Percentiles rank a stretch among this genome's conserved stretches.
phyloP scores from a whole-genome alignment of 1,140 invertebrate species.

The Prorops nasuta region DNA sequence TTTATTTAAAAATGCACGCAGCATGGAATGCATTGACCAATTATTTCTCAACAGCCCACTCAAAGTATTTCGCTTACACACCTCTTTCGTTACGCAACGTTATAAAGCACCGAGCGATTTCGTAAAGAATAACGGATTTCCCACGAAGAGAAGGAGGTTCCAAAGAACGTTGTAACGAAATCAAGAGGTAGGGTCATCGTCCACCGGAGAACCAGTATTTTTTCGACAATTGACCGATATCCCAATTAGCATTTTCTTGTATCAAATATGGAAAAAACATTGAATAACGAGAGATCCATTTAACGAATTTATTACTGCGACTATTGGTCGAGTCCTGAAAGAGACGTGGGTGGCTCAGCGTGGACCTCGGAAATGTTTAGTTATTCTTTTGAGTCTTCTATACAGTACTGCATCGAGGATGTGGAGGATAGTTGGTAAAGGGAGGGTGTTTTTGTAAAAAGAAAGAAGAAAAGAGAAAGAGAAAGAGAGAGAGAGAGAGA shows the following conservation, averaged over 20 bases:
- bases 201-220: too few relatives aligned
- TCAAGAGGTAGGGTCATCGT: too few relatives aligned
- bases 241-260: too few relatives aligned
- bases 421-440: background rate
- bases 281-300: background rate
- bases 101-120: too few relatives aligned
- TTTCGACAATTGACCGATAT: too few relatives aligned
- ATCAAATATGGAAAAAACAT: too few relatives aligned
- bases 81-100: too few relatives aligned
- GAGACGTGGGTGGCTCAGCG: background rate
- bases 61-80: background rate
- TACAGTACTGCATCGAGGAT: too few relatives aligned
- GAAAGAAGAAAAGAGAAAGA: background rate
- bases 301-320: slow-evolving; percentile 31
- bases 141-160: too few relatives aligned
- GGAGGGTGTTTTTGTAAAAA: background rate
- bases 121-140: too few relatives aligned
- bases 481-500: background rate
- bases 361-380: background rate
- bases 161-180: too few relatives aligned
- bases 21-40: background rate
- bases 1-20: background rate
- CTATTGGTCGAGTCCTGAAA: background rate
- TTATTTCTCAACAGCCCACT: background rate
- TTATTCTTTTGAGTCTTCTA: too few relatives aligned